Percentiles rank a stretch among this genome's conserved stretches.
Conservation (phyloP, 2,888 invertebrate species). For the Muschampia plurimacula region DNA sequence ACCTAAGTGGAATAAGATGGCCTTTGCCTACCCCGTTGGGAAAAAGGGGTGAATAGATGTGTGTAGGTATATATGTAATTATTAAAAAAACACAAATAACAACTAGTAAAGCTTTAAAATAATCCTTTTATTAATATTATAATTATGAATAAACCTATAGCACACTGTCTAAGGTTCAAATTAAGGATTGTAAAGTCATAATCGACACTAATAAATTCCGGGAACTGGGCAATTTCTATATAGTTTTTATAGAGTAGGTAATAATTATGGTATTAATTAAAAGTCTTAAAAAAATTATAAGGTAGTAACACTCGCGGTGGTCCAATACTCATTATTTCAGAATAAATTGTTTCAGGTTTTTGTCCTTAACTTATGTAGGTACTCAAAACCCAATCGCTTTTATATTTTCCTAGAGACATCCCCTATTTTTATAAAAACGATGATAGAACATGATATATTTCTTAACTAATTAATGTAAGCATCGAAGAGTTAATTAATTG, state of each 20-base stretch:
- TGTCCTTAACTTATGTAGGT: conserved; percentile 14
- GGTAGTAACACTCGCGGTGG: conserved; percentile 61
- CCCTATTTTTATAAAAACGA: conserved; percentile 72
- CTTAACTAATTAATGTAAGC: conserved; percentile 80
- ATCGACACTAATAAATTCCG: conserved; percentile 59
- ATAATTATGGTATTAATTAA: conserved; percentile 66
- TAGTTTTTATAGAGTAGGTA: conserved; percentile 54
- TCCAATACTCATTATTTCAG: conserved; percentile 48
- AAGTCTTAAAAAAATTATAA: conserved; percentile 52
- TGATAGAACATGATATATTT: conserved; percentile 71
- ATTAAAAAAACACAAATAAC: no score
- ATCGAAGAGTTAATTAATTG: conserved; percentile 80
- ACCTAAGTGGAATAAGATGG: no score
- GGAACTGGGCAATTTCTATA: conserved; percentile 55
- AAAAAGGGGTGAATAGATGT: no score
- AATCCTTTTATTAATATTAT: background rate
- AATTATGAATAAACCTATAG: conserved; percentile 6
- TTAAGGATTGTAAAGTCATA: conserved; percentile 72
- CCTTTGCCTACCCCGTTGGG: no score
- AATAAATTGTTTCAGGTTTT: conserved; percentile 26
- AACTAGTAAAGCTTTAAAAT: background rate
- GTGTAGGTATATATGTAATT: no score
- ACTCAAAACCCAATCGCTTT: conserved; percentile 25
- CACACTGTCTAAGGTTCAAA: conserved; percentile 53
- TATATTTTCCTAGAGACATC: conserved; percentile 63